Evolutionary conservation across 92 coral and sea anemone genomes (phyloP), one percentile per base, ranked within the genome.

Genomic region (Phenganax marumi): DNA sequence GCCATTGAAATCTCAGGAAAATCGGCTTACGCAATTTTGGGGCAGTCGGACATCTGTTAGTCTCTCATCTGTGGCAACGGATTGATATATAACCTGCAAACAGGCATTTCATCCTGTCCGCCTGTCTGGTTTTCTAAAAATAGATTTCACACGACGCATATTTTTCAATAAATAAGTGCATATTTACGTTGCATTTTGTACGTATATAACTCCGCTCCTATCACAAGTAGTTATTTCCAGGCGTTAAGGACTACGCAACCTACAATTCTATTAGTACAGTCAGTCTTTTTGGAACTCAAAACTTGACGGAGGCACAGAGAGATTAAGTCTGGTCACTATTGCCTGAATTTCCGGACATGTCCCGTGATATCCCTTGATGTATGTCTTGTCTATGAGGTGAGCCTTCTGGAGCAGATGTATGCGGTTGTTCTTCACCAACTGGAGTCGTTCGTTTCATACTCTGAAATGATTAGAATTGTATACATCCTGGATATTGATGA

Each of bases 381-480:
- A 24, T 18, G 24, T n/a, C 79, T 1, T 50, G 79, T 50, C 17
- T 56, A 13, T 52, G 61, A 74, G 49, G 79, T 50, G 79, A 51
- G 9, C 49, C 49, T 33, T 74, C 79, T 12, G 61, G 79, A 12
- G 79, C 51, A 7, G 62, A 14, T 17, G 53, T 51, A n/a, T 33
- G 17, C 13, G 79, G 61, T 52, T 74, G 62, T 52, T 74, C 79
- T 16, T 52, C 47, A 6, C 79, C 79, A 17, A 74, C 43, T 19
- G 79, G 79, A n/a, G 79, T 74, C 21, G 79, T 74, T 25, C 79
- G 52, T 52, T 74, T 74, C 49, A 74, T 74, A 53, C 79, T 74
- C 79, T 74, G 48, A 52, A 74, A 52, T 21, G 22, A 48, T 17
- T 6, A 48, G 4, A n/a, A 63, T 26, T 39, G 9, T n/a, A 13